Percentiles rank a stretch among this genome's conserved stretches.
Conservation (phyloP, 2,113 vertebrate genomes). For the Phainopepla nitens region DNA sequence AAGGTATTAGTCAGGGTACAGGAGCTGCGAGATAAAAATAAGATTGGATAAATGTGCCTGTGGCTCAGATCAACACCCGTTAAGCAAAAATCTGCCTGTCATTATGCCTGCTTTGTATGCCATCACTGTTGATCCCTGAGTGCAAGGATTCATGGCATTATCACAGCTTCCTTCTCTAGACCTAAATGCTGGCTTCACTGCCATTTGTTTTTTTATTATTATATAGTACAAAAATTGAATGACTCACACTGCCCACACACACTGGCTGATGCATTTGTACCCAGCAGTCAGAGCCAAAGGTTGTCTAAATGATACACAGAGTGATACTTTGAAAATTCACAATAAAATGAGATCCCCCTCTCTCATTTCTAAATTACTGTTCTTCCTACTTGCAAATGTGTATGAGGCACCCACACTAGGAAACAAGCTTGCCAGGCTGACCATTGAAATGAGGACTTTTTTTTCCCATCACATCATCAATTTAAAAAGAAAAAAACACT, state of each 20-base stretch:
- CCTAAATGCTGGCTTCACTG: constrained; percentile 27
- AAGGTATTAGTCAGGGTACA: background rate
- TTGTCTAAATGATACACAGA: constrained; percentile 21
- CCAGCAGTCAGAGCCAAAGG: constrained; percentile 38
- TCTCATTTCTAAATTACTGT: constrained; percentile 15
- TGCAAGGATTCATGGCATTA: constrained; percentile 55
- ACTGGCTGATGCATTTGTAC: constrained; percentile 17
- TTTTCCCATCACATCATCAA: background rate
- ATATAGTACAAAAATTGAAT: constrained; percentile 36
- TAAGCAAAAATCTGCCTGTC: constrained; percentile 44
- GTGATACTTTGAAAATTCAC: background rate
- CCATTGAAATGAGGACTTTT: background rate
- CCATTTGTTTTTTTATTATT: constrained; percentile 41
- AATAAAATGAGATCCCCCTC: background rate
- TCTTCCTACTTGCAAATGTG: background rate
- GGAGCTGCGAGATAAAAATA: background rate
- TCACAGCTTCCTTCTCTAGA: constrained; percentile 51
- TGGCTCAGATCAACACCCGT: background rate
- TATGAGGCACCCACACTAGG: background rate
- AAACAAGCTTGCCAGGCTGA: background rate
- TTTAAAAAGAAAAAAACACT: background rate
- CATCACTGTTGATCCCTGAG: constrained; percentile 12
- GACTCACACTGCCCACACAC: constrained; percentile 11
- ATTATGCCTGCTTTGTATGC: constrained; percentile 45
- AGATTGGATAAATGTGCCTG: background rate